phyloP scores from a whole-genome alignment of 2,888 invertebrate genomes.

The Oscheius myriophilus region DNA sequence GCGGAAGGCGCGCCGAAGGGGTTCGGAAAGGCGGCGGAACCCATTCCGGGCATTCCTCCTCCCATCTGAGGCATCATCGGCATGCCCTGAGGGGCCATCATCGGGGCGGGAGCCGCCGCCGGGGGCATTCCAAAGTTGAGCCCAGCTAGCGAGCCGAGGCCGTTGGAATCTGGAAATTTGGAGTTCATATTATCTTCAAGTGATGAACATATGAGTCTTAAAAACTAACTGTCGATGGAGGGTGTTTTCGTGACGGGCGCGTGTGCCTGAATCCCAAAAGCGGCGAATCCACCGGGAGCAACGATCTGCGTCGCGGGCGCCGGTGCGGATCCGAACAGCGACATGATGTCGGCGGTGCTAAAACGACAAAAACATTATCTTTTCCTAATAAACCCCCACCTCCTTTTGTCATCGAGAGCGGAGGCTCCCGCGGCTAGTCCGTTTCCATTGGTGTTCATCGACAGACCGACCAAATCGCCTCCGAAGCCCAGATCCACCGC shows the following conservation, averaged over 20 bases:
- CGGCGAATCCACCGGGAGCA: constrained; percentile 52
- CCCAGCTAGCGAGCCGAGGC: constrained; percentile 7
- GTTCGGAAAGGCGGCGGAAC: constrained; percentile 17
- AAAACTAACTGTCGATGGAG: constrained; percentile 1
- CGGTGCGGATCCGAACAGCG: constrained; percentile 45
- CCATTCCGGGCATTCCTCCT: background rate
- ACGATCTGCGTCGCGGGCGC: constrained; percentile 32
- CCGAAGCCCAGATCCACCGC: background rate
- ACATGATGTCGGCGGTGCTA: constrained; percentile 53
- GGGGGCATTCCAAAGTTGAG: constrained; percentile 27
- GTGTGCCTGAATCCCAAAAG: constrained; percentile 43
- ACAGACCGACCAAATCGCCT: constrained; percentile 14
- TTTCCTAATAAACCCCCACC: background rate
- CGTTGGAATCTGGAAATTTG: constrained; percentile 6
- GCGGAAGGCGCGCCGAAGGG: constrained; percentile 17
- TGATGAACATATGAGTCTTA: constrained; percentile 15
- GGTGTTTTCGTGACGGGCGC: background rate
- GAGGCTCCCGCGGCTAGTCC: background rate
- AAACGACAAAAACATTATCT: background rate
- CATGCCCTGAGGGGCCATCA: background rate
- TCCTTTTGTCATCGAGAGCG: constrained; percentile 16
- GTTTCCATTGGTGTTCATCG: background rate
- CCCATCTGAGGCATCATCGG: background rate
- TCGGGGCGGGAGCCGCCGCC: constrained; percentile 2
- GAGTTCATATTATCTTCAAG: constrained; percentile 10